Base-by-base conservation (phyloP, 2,113 vertebrate species). In the Corythornis vintsioides region DNA sequence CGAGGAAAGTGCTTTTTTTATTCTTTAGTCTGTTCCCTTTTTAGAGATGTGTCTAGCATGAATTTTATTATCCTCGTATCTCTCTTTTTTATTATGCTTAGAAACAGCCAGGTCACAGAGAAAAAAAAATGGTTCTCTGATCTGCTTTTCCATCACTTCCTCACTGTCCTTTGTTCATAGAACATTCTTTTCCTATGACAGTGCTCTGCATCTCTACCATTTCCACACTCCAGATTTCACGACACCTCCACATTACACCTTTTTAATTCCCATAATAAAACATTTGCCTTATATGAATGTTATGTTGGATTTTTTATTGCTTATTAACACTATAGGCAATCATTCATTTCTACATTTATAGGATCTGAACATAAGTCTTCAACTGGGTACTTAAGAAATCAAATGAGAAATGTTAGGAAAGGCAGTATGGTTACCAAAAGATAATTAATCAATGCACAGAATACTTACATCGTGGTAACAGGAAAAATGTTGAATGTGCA, bases 31-130 rank as follows among this genome's bases (percentile, higher is more conserved):
- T 66, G 91, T 92, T 96, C 63, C 57, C 10, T 11, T 93, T 96
- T 97, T 95, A 94, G 86, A 93, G 89, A 93, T 42, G 53, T 75
- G 78, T 76, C 90, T 96, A 88, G 42, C 29, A 64, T 64, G 42
- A 61, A 70, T 96, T 95, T 97, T 95, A 94, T 82, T 93, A 81
- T 78, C 63, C 52, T 93, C 7, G 3, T 95, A 91, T 93, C 84
- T 95, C 73, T 90, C 76, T 50, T 75, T 95, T 93, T 96, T 91
- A 94, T 91, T 92, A 76, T 87, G 74, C 35, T 94, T 93, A 66
- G 84, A 85, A 96, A 78, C 48, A 91, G 60, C 50, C 47, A 90
- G 84, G 78, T 24, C 64, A 78, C 22, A 88, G 76, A 70, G 75
- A 65, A 84, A 94, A 59, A 59, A 61, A 11, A 79, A 90, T 87